A percentile compares a stretch with the other conserved stretches of the same genome.
phyloP scores from a whole-genome alignment of 2,797 vertebrate genomes.

The Lemur catta region DNA sequence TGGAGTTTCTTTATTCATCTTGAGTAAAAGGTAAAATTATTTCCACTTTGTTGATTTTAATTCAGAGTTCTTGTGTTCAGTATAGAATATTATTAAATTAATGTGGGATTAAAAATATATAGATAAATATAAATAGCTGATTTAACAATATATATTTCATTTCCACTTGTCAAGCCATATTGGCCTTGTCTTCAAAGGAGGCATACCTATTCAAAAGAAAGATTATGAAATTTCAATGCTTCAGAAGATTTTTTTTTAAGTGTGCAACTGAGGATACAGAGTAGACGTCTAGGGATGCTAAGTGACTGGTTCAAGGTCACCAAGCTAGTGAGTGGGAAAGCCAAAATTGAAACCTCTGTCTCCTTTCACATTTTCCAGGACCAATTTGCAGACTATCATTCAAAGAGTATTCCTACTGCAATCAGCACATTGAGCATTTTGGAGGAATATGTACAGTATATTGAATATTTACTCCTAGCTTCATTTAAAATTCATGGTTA shows the following conservation, averaged over 20 bases:
- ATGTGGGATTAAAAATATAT: not conserved
- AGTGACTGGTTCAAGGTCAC: not conserved
- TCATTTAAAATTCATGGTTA: conserved; percentile 9
- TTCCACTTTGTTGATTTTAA: conserved; percentile 9
- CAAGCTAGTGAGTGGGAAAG: not conserved
- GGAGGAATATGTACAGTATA: not conserved
- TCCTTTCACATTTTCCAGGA: not conserved
- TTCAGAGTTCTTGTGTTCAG: not conserved
- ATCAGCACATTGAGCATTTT: not conserved
- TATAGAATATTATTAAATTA: not conserved
- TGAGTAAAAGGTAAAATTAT: conserved; percentile 22
- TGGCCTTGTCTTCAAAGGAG: conserved; percentile 5
- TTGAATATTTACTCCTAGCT: not conserved
- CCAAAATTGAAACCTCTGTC: not conserved
- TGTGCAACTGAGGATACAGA: not conserved
- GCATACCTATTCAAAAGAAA: not conserved
- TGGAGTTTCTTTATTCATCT: conserved; percentile 4
- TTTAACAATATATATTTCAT: conserved; percentile 4
- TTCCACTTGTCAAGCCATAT: not conserved
- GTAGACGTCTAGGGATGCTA: not conserved
- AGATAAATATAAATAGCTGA: not conserved
- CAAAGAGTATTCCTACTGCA: not conserved
- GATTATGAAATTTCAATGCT: not conserved
- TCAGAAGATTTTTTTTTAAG: not conserved
- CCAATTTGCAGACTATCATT: not conserved